Evolutionary conservation across 2,797 vertebrate species (phyloP), one percentile per base, ranked within the genome.

Genomic region (Octomys mimax): DNA sequence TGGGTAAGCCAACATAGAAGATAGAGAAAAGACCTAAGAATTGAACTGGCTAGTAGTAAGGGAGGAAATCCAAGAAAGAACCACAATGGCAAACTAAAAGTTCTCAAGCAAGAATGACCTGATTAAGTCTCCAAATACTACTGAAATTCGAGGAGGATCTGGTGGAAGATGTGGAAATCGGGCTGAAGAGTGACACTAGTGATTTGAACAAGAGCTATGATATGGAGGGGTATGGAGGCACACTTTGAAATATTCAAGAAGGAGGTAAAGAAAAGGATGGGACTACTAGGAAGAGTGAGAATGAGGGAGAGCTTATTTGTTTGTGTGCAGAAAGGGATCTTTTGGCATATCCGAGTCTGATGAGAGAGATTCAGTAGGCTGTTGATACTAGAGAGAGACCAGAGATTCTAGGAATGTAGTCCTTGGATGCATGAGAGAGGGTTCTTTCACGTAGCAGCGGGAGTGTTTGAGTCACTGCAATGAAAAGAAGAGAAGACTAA

Each of bases 181-280:
- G 52, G 39, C 8, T 2, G 49, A 36, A 75, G 64, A 77, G 62
- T 39, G 24, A 31, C 18, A 22, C 14, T 2, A 3, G 54, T 26
- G 59, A 39, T 22, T 84, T 92, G 91, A 85, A 92, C 24, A 77
- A 93, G 42, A 84, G 54, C 33, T 42, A 6, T 66, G 54, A 86
- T 49, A 33, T 42, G 10, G 28, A 54, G 42, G 11, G 5, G 26
- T 36, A 33, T 22, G 13, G 19, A 91, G 28, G 52, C 36, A 54
- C 62, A 2, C 36, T 87, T 75, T 86, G 49, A 22, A 39, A 16
- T 82, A 5, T 22, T 31, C 39, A 54, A 8, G 83, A 86, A 86
- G 33, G 21, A 9, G 46, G 39, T 10, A 46, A 61, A 70, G 16
- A 94, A 84, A 66, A 31, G 39, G 46, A 5, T 68, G 54, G 59